Evolutionary conservation across 1,140 invertebrate genomes (phyloP), one percentile per base, ranked within the genome.

Genomic region (Neuroterus valhalla): DNA sequence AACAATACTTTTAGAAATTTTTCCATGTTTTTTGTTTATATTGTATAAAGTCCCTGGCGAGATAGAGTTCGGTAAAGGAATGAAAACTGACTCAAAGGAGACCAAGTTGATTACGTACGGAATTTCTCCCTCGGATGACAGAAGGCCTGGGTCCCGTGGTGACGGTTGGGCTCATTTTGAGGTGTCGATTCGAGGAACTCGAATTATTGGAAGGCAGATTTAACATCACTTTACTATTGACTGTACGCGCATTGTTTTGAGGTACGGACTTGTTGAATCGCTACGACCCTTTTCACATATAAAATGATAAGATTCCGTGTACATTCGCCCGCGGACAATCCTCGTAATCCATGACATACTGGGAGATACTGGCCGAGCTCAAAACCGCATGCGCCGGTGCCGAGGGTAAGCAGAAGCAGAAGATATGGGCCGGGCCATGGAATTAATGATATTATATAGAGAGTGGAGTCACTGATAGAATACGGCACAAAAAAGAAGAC

Each of bases 261-360:
- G 44, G 45, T 74, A 72, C 75, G 68, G 12, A 50, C 78, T 68
- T 77, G 50, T 71, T 72, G 55, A 50, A 66, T 52, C 52, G 71
- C 62, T 23, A 42, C 17, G 15, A 48, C 66, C 62, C 68, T 78
- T 78, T 82, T 87, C 81, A 87, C 82, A 80, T 76, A 75, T 68
- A 80, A 82, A 84, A 78, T 80, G 72, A 80, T 81, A 75, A 45
- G 76, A 82, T 86, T 78, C 78, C 80, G 80, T 82, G 82, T 86
- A 82, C 81, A 72, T 83, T 83, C 81, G 81, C 76, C 81, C 85
- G 84, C 85, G 78, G 80, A 83, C 84, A 76, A 83, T 82, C 78
- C 84, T 79, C 80, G 84, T 86, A 86, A 85, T 89, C 87, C 87
- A 89, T 88, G 87, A 87, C 86, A 88, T 72, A 75, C 77, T 81